These are phyloP conservation scores for Archaeoteleia sp. DNA, from an alignment of 2,888 invertebrate genomes.

Conservation along the genomic window DNA sequence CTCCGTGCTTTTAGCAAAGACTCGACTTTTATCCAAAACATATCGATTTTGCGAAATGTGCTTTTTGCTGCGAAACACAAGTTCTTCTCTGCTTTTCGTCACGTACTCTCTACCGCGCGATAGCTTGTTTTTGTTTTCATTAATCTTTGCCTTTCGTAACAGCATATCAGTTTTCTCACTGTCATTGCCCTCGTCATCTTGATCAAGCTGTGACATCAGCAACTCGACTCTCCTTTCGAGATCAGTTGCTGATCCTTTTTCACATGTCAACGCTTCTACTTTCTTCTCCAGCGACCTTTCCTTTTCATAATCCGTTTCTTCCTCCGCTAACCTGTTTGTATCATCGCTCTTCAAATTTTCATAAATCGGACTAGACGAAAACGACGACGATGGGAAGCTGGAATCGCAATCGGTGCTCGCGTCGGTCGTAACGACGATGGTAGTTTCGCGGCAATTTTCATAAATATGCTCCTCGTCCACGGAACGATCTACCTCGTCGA, in stretches of 20 bases:
- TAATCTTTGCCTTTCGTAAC: slow-evolving; percentile 46
- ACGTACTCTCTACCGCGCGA: slow-evolving; percentile 28
- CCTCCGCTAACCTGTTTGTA: slow-evolving; percentile 7
- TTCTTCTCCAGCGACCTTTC: slow-evolving; percentile 18
- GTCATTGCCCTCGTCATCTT: slow-evolving; percentile 69
- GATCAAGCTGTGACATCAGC: slow-evolving; percentile 68
- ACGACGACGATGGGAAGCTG: neutral
- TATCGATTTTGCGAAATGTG: slow-evolving; percentile 40
- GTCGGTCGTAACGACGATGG: slow-evolving; percentile 14
- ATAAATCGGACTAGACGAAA: slow-evolving; percentile 57
- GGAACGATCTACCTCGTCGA: slow-evolving; percentile 67
- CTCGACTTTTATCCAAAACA: slow-evolving; percentile 52
- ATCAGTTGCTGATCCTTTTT: slow-evolving; percentile 64
- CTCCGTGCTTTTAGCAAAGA: slow-evolving; percentile 62
- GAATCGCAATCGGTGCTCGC: slow-evolving; percentile 59
- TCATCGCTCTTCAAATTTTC: slow-evolving; percentile 56
- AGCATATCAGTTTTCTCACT: slow-evolving; percentile 43
- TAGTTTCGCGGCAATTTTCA: slow-evolving; percentile 65
- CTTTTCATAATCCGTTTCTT: slow-evolving; percentile 37
- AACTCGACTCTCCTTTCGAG: slow-evolving; percentile 68
- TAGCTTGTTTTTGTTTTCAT: slow-evolving; percentile 16
- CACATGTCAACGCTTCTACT: slow-evolving; percentile 62
- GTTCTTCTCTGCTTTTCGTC: slow-evolving; percentile 50
- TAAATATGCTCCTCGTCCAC: slow-evolving; percentile 66
- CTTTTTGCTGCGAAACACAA: too few relatives aligned